A percentile compares a stretch with the other conserved stretches of the same genome.
These are phyloP conservation scores for Myiozetetes cayanensis DNA, from an alignment of 2,113 vertebrate genomes.

Conservation along the genomic window DNA sequence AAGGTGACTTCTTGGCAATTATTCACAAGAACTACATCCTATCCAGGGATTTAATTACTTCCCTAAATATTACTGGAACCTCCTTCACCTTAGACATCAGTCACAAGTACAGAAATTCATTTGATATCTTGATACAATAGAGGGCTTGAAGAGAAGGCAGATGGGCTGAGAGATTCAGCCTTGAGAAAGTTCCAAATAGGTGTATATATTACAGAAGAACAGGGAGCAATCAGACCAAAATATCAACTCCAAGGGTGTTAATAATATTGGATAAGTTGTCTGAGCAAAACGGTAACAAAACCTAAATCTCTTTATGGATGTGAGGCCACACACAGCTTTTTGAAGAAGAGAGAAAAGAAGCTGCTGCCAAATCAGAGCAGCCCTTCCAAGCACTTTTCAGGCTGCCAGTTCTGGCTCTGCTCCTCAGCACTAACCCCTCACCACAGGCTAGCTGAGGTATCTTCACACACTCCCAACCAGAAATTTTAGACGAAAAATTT, in stretches of 20 bases:
- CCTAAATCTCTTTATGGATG: neutral
- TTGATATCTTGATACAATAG: neutral
- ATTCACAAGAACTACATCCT: neutral
- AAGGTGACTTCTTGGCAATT: neutral
- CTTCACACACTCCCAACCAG: neutral
- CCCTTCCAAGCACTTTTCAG: neutral
- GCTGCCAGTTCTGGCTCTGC: neutral
- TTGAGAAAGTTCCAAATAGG: neutral
- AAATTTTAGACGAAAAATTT: neutral
- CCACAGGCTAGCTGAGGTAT: rapidly evolving
- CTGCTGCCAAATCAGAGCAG: neutral
- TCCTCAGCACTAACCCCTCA: neutral
- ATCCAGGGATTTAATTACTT: neutral
- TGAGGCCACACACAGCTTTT: neutral
- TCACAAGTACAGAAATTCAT: neutral
- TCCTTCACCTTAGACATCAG: neutral
- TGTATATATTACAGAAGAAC: neutral
- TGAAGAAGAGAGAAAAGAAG: neutral
- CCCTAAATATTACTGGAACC: neutral
- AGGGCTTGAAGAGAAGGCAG: neutral
- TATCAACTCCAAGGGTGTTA: neutral
- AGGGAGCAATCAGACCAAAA: neutral
- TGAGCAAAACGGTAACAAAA: neutral
- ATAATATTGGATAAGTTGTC: neutral
- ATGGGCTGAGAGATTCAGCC: neutral